Base-by-base conservation (phyloP, 2,113 vertebrate species). In the Catharus bicknelli region DNA sequence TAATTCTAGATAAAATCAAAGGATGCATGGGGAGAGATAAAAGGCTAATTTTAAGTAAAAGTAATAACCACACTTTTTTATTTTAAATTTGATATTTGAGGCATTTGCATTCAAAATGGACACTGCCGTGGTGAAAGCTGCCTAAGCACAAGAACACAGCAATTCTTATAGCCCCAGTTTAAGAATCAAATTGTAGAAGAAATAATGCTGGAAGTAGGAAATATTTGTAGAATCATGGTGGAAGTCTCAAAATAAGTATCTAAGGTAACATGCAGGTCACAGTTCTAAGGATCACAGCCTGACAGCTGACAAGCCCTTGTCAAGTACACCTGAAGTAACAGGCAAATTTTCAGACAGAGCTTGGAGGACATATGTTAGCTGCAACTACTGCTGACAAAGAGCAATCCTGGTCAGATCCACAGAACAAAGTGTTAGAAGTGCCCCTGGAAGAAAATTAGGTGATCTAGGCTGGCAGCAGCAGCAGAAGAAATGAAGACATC, bases 1-100 rank as follows among this genome's bases (percentile, higher is more conserved):
- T 47, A 79, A 69, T 55, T 80, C 30, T 47, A 94, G 70, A 85
- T 93, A 92, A 86, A 93, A 83, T 50, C 32, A 50, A 83, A 74
- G 59, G 51, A 83, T 62, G 58, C 10, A 43, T 1, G 30, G 30
- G 29, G 12, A 87, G 32, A 77, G 34, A 91, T 20, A 88, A 74
- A 88, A 43, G 19, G 48, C 74, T 26, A 74, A 80, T 83, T 78
- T 81, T 48, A 87, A 92, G 19, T 66, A 81, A 81, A 17, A 50
- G 40, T 16, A 83, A n/a, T 78, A 83, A 67, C 82, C 5, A 7
- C 38, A 81, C 57, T 59, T 93, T 64, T 59, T 57, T 69, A 32
- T 77, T 88, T 90, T 47, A 74, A 62, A 63, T 72, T 82, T 63
- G 17, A 34, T 36, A 72, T 23, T 32, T 63, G 58, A 80, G 13